Base-by-base conservation (phyloP, 2,888 invertebrate genomes). In the Eupithecia insigniata region DNA sequence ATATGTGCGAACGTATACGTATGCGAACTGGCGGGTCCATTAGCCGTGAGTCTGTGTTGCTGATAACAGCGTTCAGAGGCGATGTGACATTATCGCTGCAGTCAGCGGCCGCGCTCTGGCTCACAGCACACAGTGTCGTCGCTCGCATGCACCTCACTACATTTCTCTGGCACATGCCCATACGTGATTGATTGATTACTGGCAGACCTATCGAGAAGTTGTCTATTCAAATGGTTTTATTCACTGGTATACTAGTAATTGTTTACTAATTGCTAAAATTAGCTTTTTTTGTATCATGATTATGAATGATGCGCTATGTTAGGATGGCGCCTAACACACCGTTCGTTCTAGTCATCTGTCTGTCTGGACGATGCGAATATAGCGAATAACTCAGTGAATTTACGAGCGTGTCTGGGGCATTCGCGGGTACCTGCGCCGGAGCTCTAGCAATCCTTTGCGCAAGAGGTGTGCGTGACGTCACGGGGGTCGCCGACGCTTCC, bases 401-500 rank as follows among this genome's bases (percentile, higher is more conserved):
- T 1, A 39, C 4, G 39, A 16, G 16, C 36, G 34, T 32, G 32
- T 32, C 34, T 34, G 10, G 8, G 10, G 36, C 16, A 10, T 4
- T 10, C 16, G 39, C 16, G 43, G 43, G 43, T n/a, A 43, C 43
- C 43, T 61, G 61, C 28, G 61, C 28, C 60, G 28, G 14, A 3
- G 26, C 18, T n/a, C 32, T 16, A 74, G 75, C 76, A 74, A 74
- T 72, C 75, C 65, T 65, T 67, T 70, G 61, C 61, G 61, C 60
- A 61, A 30, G 65, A 43, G 46, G 65, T 22, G n/a, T 14, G 22
- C 43, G 65, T 79, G 79, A 78, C 79, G 79, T 79, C 77, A 76
- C 66, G 62, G 61, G 67, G 71, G 73, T 60, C 76, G 72, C 69
- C 78, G 73, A 66, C 75, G 72, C 76, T 77, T 76, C 77, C 78